Evolutionary conservation across 1,140 invertebrate genomes (phyloP).

Genomic region (Leptinotarsa defecta): DNA sequence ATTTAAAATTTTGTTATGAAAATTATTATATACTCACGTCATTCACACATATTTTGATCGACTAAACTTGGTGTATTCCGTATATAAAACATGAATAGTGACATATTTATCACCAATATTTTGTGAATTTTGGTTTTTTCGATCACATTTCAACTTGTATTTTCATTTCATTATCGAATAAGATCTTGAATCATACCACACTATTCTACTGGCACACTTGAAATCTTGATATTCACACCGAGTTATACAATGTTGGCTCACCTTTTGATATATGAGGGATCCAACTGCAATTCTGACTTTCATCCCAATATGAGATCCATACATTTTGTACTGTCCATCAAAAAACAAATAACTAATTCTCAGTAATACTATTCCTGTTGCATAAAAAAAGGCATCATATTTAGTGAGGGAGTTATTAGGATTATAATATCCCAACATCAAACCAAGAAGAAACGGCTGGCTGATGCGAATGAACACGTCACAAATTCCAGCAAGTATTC

Average conservation of each 20-base stretch:
- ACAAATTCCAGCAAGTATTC: slow-evolving; percentile 48
- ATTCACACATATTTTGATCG: no score
- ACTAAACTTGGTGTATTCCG: no score
- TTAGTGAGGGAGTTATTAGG: slow-evolving; percentile 36
- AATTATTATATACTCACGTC: no score
- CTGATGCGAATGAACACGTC: slow-evolving; percentile 47
- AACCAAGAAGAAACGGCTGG: slow-evolving; percentile 61
- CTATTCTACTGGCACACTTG: no score
- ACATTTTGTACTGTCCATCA: slow-evolving; percentile 66
- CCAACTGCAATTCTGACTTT: slow-evolving; percentile 65
- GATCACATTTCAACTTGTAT: no score
- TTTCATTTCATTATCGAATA: no score
- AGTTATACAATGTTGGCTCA: slow-evolving; percentile 42
- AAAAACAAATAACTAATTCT: slow-evolving; percentile 60
- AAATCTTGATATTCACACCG: no score
- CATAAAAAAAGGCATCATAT: slow-evolving; percentile 62
- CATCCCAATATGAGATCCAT: slow-evolving; percentile 65
- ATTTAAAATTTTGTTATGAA: no score
- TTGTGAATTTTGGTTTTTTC: no score
- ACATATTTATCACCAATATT: no score
- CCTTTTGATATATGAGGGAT: slow-evolving; percentile 71
- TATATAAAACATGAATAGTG: no score
- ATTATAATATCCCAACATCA: slow-evolving; percentile 61
- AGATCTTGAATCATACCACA: no score
- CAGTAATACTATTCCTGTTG: slow-evolving; percentile 62